phyloP scores from a whole-genome alignment of 2,797 vertebrate species.

The Pelobates cultripes region DNA sequence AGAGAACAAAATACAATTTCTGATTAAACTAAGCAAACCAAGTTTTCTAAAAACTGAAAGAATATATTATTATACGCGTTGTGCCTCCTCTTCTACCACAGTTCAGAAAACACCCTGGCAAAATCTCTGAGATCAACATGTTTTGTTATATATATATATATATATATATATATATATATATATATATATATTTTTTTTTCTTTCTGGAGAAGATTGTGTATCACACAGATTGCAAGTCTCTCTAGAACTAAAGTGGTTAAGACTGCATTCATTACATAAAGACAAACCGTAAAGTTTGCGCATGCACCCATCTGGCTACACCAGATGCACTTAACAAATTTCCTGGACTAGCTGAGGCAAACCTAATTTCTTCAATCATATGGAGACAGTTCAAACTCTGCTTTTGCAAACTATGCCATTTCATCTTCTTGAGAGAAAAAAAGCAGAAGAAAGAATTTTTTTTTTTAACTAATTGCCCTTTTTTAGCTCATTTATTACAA shows the following conservation, averaged over 20 bases:
- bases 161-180: too few relatives aligned
- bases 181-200: too few relatives aligned
- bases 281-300: slow-evolving; percentile 17
- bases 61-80: too few relatives aligned
- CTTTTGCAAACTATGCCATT: slow-evolving; percentile 14
- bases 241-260: neutral
- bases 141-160: too few relatives aligned
- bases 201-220: neutral
- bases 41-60: too few relatives aligned
- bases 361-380: slow-evolving; percentile 51
- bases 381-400: slow-evolving; percentile 43
- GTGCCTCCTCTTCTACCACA: too few relatives aligned
- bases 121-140: too few relatives aligned
- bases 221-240: neutral
- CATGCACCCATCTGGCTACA: slow-evolving; percentile 39
- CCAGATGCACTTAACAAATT: slow-evolving; percentile 35
- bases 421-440: slow-evolving; percentile 31
- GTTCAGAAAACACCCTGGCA: too few relatives aligned
- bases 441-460: slow-evolving; percentile 20
- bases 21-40: too few relatives aligned
- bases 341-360: slow-evolving; percentile 42
- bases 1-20: too few relatives aligned
- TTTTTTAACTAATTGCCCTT: slow-evolving; percentile 50
- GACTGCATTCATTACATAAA: slow-evolving; percentile 5
- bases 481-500: slow-evolving; percentile 47